Percentiles rank a stretch among this genome's conserved stretches.
Conservation (phyloP, 2,113 vertebrate genomes). For the Scalopus aquaticus region DNA sequence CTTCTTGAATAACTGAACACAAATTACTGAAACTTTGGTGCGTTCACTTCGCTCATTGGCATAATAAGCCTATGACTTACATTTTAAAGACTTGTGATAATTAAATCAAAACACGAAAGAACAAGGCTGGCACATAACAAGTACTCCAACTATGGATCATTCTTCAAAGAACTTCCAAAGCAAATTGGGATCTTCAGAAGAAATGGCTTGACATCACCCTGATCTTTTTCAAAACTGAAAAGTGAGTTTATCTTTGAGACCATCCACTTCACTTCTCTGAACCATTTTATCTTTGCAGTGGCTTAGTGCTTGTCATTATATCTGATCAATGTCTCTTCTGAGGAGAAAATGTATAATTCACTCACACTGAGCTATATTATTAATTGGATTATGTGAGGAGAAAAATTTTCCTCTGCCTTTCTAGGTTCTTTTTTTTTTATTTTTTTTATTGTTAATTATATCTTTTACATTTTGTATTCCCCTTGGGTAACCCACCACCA, state of each 20-base stretch:
- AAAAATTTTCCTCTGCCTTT: neutral
- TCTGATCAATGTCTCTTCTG: neutral
- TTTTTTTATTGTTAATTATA: too few relatives aligned
- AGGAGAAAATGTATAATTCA: neutral
- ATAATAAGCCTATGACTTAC: neutral
- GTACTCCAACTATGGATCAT: neutral
- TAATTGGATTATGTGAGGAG: neutral
- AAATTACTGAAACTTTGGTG: neutral
- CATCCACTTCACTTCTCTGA: neutral
- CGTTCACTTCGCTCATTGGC: neutral
- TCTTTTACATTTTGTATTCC: too few relatives aligned
- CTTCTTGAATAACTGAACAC: neutral
- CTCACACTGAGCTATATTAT: neutral
- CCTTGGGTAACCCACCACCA: too few relatives aligned
- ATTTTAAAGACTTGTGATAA: neutral
- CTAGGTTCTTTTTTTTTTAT: neutral
- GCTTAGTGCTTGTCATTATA: neutral
- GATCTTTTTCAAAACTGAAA: neutral
- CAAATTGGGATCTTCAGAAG: neutral
- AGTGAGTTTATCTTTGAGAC: neutral
- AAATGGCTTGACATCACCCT: neutral
- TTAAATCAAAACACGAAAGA: conserved; percentile 15
- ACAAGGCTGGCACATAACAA: neutral
- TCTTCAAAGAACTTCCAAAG: neutral
- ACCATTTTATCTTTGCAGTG: neutral